Base-by-base conservation (phyloP, 2,888 invertebrate species). In the Mesoligia furuncula region DNA sequence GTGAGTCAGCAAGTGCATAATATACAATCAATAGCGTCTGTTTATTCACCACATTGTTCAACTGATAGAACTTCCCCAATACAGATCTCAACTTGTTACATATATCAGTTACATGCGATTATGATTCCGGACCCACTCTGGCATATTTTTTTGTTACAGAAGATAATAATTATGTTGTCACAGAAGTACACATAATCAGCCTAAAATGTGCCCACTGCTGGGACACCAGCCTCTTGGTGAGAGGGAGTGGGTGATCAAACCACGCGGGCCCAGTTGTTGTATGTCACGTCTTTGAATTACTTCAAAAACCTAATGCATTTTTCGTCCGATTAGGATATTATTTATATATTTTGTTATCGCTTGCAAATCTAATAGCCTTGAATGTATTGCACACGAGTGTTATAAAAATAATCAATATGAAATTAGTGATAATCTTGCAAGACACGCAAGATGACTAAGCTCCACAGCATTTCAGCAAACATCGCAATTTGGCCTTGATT, bases 401-500 rank as follows among this genome's bases (percentile, higher is more conserved):
- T 45, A 61, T 36, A 74, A 79, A 81, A 66, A 81, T 39, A 70
- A 70, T 71, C 51, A 71, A 79, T 64, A 45, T 61, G 42, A 39
- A 59, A 65, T 74, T 57, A 48, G 39, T 66, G 59, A 84, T 79
- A 73, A 84, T 79, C 67, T 71, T 77, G 67, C 74, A 73, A 62
- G n/a, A 11, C 68, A 62, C 68, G 65, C 61, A 78, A 62, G 66
- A 69, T 80, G 75, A 77, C 72, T 71, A 69, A 78, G 57, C 48
- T 80, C 45, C 36, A 45, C 36, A 62, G 42, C 54, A 71, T 72
- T 84, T 51, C 62, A 80, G 81, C 36, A 57, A 77, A 70, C 69
- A 65, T 57, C 36, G 62, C 45, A 17, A 31, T 61, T 59, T 59
- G 72, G n/a, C 75, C 81, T 85, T 84, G 80, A 73, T 51, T 64